Percentiles rank a stretch among this genome's conserved stretches.
Evolutionary conservation across 2,113 vertebrate species (phyloP).

Genomic region (Egretta garzetta): DNA sequence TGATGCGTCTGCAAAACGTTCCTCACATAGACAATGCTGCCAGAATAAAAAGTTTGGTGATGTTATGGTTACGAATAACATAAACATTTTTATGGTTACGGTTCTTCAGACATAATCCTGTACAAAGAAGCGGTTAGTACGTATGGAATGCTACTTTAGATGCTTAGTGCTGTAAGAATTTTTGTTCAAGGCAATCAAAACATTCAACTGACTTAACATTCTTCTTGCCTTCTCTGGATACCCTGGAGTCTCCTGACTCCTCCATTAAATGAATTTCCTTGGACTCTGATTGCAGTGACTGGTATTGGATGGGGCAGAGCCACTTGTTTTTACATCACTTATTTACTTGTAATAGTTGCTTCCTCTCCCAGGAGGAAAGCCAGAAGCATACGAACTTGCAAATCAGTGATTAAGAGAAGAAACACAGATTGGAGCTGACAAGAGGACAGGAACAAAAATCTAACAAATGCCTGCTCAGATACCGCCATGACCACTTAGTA

Average conservation of each 20-base stretch:
- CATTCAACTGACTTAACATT: neutral
- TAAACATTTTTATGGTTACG: neutral
- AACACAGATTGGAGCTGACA: slow-evolving; percentile 30
- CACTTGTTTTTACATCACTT: slow-evolving; percentile 1
- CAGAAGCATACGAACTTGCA: slow-evolving; percentile 34
- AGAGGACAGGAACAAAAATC: neutral
- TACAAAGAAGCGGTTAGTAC: neutral
- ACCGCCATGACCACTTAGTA: neutral
- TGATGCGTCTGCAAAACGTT: neutral
- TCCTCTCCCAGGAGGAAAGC: slow-evolving; percentile 2
- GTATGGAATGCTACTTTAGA: neutral
- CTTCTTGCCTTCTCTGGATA: neutral
- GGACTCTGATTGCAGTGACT: neutral
- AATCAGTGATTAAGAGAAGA: slow-evolving; percentile 4
- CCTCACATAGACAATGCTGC: neutral
- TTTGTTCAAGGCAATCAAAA: neutral
- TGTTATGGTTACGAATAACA: neutral
- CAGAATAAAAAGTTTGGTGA: neutral
- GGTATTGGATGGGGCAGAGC: slow-evolving; percentile 13
- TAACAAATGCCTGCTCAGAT: neutral
- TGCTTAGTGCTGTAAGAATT: neutral
- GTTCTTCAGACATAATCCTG: neutral
- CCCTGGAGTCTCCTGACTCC: neutral
- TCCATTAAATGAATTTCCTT: slow-evolving; percentile 6
- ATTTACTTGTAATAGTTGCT: slow-evolving; percentile 21